Evolutionary conservation across 2,888 invertebrate genomes (phyloP).

Genomic region (Azorinus chamasolen): DNA sequence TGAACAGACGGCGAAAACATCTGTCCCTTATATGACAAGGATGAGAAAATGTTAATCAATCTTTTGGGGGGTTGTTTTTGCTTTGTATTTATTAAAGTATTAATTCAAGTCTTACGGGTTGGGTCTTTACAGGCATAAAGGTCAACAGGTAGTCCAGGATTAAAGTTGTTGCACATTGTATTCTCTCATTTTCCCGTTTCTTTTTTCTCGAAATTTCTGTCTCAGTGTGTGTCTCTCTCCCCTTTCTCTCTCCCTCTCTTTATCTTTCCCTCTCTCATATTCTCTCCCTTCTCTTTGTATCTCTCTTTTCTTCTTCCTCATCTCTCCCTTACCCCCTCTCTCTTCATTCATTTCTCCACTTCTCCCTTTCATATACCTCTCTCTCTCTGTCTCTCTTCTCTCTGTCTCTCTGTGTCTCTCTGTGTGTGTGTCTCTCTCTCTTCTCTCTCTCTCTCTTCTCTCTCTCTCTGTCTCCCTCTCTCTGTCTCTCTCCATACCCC

Average conservation of each 20-base stretch:
- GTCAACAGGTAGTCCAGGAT: no score
- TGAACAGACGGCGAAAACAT: no score
- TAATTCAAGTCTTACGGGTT: no score
- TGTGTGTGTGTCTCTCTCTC: background rate
- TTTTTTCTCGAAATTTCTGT: background rate
- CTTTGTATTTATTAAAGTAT: no score
- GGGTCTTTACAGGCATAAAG: no score
- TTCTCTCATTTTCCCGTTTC: background rate
- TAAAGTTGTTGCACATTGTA: no score
- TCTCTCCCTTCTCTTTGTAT: no score
- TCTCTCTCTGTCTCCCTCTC: background rate
- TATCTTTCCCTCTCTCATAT: background rate
- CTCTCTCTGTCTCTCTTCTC: conserved; percentile 2
- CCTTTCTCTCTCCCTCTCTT: background rate
- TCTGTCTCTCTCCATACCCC: background rate
- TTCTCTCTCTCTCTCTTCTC: background rate
- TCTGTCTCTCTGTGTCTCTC: conserved; percentile 1
- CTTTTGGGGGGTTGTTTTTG: no score
- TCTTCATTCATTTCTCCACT: background rate
- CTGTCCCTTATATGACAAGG: no score
- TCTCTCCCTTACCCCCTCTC: background rate
- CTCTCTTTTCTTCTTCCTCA: background rate
- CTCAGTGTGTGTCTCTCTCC: background rate
- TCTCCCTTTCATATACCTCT: background rate
- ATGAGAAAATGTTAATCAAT: no score